Conservation (phyloP, 2,888 invertebrate genomes). For the Synergus japonicus region DNA sequence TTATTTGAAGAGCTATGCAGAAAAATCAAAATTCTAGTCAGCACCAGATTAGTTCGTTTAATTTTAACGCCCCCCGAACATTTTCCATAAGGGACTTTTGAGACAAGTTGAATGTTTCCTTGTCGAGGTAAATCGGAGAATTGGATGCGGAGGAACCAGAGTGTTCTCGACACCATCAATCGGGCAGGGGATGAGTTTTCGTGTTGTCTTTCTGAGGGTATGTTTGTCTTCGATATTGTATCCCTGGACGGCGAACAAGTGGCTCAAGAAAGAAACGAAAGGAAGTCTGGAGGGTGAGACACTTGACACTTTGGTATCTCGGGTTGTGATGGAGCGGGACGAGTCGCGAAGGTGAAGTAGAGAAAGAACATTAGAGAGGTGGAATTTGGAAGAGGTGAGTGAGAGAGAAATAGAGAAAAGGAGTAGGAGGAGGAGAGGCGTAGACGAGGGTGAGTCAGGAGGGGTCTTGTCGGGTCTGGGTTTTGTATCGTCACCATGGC, state of each 20-base stretch:
- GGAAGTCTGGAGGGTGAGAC: conserved; percentile 57
- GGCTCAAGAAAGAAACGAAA: conserved; percentile 52
- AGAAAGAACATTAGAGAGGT: conserved; percentile 53
- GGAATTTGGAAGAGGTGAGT: conserved; percentile 52
- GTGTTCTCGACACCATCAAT: not conserved
- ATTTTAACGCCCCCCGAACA: no score
- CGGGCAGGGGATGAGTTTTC: conserved; percentile 9
- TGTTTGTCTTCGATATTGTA: conserved; percentile 60
- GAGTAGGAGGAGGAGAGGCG: conserved; percentile 57
- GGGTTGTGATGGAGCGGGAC: conserved; percentile 59
- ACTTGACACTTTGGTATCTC: conserved; percentile 71
- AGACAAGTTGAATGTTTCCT: not conserved
- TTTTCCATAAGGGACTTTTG: not conserved
- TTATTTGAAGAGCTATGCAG: no score
- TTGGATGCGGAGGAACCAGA: conserved; percentile 6
- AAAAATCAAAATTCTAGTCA: no score
- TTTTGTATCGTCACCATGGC: conserved; percentile 75
- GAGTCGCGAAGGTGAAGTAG: conserved; percentile 46
- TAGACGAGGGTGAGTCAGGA: conserved; percentile 51
- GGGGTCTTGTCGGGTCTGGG: conserved; percentile 63
- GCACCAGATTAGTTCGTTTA: no score
- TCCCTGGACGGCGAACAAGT: conserved; percentile 39
- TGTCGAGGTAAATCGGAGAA: not conserved
- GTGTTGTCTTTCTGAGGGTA: conserved; percentile 33
- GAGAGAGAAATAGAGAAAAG: conserved; percentile 53